These are phyloP conservation scores for Syrmaticus mikado DNA, from an alignment of 2,113 vertebrate genomes.

Conservation along the genomic window DNA sequence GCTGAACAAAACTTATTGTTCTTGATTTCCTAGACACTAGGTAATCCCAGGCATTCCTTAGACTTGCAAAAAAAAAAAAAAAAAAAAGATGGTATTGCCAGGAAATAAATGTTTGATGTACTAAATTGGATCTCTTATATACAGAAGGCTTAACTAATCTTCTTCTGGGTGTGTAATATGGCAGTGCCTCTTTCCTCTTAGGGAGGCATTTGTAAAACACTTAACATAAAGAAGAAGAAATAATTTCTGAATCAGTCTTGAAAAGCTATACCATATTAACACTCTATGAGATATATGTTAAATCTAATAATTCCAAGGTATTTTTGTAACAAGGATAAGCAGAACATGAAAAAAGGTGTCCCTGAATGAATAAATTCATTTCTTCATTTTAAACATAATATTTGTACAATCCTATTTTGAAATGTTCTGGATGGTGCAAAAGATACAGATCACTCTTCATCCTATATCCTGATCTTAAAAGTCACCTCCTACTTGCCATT, in stretches of 20 bases:
- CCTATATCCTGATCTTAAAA: not conserved
- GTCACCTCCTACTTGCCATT: not conserved
- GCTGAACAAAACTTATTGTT: not conserved
- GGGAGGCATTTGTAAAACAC: not conserved
- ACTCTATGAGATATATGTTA: not conserved
- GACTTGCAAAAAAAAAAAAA: not conserved
- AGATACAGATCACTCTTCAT: not conserved
- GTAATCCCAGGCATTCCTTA: not conserved
- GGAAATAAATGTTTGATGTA: not conserved
- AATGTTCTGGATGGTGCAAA: not conserved
- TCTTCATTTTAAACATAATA: not conserved
- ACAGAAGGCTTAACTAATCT: not conserved
- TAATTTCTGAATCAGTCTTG: not conserved
- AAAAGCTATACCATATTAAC: not conserved
- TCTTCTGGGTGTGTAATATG: not conserved
- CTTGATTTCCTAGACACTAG: not conserved
- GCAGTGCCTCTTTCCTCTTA: not conserved
- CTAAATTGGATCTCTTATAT: not conserved
- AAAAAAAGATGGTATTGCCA: not conserved
- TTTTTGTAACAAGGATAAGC: not conserved
- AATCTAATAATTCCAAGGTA: not conserved
- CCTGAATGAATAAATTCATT: not conserved
- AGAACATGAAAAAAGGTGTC: not conserved
- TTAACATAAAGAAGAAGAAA: not conserved
- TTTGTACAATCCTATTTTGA: not conserved